phyloP scores from a whole-genome alignment of 2,888 invertebrate species.

The Megamerina dolium region DNA sequence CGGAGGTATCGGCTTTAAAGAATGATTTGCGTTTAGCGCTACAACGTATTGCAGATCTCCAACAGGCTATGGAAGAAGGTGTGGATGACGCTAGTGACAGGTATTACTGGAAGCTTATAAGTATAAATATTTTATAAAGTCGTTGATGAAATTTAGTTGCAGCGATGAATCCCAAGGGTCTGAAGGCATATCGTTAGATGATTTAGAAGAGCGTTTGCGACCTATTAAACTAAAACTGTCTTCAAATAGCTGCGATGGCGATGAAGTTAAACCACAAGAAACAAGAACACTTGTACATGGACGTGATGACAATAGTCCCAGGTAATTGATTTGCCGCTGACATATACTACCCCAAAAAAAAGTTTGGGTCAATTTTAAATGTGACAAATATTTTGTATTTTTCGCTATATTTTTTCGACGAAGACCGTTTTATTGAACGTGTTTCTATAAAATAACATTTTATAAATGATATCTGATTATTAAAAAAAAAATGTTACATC shows the following conservation, averaged over 20 bases:
- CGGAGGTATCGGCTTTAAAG: slow-evolving; percentile 64
- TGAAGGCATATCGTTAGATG: slow-evolving; percentile 44
- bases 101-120: slow-evolving; percentile 24
- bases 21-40: slow-evolving; percentile 83
- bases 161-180: slow-evolving; percentile 40
- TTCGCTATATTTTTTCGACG: too few relatives aligned
- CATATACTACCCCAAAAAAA: too few relatives aligned
- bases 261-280: slow-evolving; percentile 27
- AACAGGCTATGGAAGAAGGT: slow-evolving; percentile 86
- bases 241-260: slow-evolving; percentile 27
- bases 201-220: slow-evolving; percentile 45
- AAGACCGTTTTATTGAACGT: too few relatives aligned
- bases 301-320: slow-evolving; percentile 47
- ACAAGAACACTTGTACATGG: slow-evolving; percentile 45
- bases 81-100: slow-evolving; percentile 55
- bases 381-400: too few relatives aligned
- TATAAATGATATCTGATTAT: too few relatives aligned
- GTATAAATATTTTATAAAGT: too few relatives aligned
- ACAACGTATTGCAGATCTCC: slow-evolving; percentile 83
- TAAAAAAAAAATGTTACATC: too few relatives aligned
- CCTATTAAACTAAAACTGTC: slow-evolving; percentile 41
- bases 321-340: slow-evolving; percentile 39
- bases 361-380: too few relatives aligned
- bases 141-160: neutral
- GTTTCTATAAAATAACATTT: too few relatives aligned